Conservation (phyloP, 2,113 vertebrate genomes). For the Psilopsiagon aymara region DNA sequence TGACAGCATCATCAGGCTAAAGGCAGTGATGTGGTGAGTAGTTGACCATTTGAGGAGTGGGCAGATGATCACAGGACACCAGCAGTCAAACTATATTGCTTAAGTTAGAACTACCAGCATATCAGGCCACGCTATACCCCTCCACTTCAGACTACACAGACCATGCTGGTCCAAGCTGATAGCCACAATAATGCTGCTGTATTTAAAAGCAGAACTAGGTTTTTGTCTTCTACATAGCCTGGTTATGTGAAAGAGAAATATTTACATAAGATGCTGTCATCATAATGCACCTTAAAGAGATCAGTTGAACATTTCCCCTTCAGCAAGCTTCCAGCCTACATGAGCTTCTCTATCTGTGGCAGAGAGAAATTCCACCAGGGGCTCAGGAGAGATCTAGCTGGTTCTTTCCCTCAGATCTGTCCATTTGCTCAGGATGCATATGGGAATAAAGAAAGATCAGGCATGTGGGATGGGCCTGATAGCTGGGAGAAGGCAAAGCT, state of each 20-base stretch:
- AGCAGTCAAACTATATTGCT: background rate
- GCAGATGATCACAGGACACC: background rate
- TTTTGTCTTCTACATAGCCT: background rate
- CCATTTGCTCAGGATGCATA: background rate
- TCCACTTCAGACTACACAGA: background rate
- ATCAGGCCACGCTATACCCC: background rate
- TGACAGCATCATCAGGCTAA: background rate
- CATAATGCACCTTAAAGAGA: background rate
- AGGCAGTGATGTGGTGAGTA: background rate
- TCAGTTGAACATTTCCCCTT: background rate
- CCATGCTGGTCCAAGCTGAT: background rate
- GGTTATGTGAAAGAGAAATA: background rate
- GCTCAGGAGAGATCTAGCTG: background rate
- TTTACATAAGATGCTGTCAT: background rate
- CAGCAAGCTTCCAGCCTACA: background rate
- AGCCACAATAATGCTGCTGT: background rate
- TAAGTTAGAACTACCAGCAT: background rate
- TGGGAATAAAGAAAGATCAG: background rate
- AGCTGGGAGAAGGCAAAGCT: background rate
- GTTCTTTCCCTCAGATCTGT: background rate
- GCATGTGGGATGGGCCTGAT: background rate
- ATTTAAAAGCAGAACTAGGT: background rate
- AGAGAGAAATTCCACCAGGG: background rate
- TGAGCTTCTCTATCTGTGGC: background rate
- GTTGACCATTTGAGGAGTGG: conserved; percentile 15